A percentile compares a stretch with the other conserved stretches of the same genome.
phyloP scores from a whole-genome alignment of 2,797 vertebrate species.

The Halcyon smyrnensis region DNA sequence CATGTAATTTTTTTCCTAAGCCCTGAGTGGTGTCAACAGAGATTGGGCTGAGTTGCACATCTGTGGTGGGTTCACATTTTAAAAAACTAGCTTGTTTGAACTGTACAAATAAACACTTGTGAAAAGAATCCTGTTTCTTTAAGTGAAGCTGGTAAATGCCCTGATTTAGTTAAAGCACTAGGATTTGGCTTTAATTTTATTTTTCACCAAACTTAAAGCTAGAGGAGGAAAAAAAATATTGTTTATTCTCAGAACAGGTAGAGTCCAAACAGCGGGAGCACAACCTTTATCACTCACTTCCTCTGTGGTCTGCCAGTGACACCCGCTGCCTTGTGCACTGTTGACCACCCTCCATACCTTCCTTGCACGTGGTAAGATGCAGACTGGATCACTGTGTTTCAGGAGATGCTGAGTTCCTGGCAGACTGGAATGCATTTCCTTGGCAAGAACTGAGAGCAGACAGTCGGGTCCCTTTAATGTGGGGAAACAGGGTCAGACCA shows the following conservation, averaged over 20 bases:
- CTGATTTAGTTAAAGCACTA: background rate
- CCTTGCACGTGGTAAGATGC: background rate
- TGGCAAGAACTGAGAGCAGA: background rate
- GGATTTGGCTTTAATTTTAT: constrained; percentile 25
- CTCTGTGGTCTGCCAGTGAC: fast-evolving
- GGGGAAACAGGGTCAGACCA: background rate
- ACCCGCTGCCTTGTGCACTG: background rate
- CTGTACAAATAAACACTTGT: constrained; percentile 27
- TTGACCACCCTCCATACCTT: background rate
- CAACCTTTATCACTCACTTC: background rate
- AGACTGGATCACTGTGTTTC: background rate
- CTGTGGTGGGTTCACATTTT: background rate
- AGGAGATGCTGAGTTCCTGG: background rate
- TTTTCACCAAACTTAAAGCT: background rate
- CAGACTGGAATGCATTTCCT: background rate
- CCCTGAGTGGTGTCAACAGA: background rate
- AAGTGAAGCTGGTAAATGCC: constrained; percentile 7
- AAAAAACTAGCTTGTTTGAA: background rate
- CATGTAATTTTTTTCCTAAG: background rate
- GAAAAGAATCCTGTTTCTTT: constrained; percentile 22
- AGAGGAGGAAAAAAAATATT: background rate
- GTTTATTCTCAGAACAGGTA: background rate
- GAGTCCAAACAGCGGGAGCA: background rate
- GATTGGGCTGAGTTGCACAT: background rate
- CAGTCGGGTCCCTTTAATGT: background rate